Base-by-base conservation (phyloP, 2,888 invertebrate genomes). In the Cataglyphis livida region DNA sequence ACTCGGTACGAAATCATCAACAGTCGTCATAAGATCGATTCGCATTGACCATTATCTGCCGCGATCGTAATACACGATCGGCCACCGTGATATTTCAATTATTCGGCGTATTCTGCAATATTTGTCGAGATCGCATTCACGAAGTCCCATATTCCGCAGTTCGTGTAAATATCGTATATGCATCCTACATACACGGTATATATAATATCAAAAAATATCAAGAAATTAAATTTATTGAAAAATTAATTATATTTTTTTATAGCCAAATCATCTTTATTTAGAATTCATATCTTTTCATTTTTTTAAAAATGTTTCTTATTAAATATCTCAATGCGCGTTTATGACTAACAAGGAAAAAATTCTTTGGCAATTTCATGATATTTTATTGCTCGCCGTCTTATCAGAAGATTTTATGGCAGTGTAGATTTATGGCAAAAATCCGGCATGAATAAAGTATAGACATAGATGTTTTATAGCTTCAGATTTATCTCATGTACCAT, bases 81-180 rank as follows among this genome's bases (percentile, higher is more conserved):
- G 18, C 54, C 35, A 70, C 70, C 70, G 78, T 78, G 78, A 78
- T 78, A 78, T 78, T 70, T 70, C 78, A 78, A 78, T 78, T 78
- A 78, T 78, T 78, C 59, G 44, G 71, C 21, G 48, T 35, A 44
- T 35, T 70, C 59, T 35, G 35, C 25, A 59, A 59, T 35, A 61
- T 59, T 78, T 64, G 71, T 35, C 32, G 44, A 78, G 44, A 48
- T 71, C 21, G 32, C 32, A 21, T 59, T 78, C 21, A 59, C 32
- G 25, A 71, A 78, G 44, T 78, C 70, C 25, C 35, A 71, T 51
- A 71, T 70, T 18, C 70, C 32, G 21, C 44, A 59, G 28, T 18
- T 78, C 44, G 32, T 21, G 32, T 59, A 70, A 68, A 78, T 78
- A 65, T 76, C 28, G 54, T n/a, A 54, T 41, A 54, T 25, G 18